Percentiles rank a stretch among this genome's conserved stretches.
phyloP scores from a whole-genome alignment of 2,797 vertebrate genomes.

The Lacerta viridis region DNA sequence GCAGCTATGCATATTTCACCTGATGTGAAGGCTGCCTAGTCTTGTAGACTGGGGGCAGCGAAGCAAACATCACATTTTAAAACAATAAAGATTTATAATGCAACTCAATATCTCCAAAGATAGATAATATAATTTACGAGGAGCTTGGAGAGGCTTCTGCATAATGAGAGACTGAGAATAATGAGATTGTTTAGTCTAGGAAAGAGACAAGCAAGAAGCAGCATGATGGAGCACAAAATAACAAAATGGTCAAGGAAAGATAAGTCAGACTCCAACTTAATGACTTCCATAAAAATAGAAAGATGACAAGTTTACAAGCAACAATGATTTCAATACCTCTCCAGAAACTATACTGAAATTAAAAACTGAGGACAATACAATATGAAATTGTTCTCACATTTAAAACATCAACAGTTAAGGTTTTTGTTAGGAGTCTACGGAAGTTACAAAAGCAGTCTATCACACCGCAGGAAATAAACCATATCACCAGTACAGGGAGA shows the following conservation, averaged over 20 bases:
- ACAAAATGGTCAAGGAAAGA: conserved; percentile 26
- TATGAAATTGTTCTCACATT: conserved; percentile 1
- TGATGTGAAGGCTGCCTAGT: background rate
- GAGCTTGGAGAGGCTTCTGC: background rate
- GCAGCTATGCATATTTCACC: background rate
- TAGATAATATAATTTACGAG: conserved; percentile 38
- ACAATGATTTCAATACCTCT: conserved; percentile 28
- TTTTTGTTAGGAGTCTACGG: background rate
- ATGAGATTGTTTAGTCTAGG: conserved; percentile 17
- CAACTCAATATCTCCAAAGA: conserved; percentile 27
- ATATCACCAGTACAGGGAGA: conserved; percentile 17
- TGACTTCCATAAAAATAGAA: conserved; percentile 48
- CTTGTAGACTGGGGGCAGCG: background rate
- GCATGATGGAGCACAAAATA: conserved; percentile 19
- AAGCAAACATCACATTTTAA: background rate
- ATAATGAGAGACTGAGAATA: conserved; percentile 35
- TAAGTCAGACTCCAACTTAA: conserved; percentile 31
- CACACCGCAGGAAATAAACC: conserved; percentile 37
- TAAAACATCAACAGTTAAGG: background rate
- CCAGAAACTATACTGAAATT: background rate
- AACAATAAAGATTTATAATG: conserved; percentile 32
- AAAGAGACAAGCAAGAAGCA: conserved; percentile 32
- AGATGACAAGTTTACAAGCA: conserved; percentile 32
- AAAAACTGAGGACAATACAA: background rate
- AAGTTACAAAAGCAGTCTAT: background rate